Evolutionary conservation across 2,113 vertebrate species (phyloP).

Genomic region (Malurus elegans): DNA sequence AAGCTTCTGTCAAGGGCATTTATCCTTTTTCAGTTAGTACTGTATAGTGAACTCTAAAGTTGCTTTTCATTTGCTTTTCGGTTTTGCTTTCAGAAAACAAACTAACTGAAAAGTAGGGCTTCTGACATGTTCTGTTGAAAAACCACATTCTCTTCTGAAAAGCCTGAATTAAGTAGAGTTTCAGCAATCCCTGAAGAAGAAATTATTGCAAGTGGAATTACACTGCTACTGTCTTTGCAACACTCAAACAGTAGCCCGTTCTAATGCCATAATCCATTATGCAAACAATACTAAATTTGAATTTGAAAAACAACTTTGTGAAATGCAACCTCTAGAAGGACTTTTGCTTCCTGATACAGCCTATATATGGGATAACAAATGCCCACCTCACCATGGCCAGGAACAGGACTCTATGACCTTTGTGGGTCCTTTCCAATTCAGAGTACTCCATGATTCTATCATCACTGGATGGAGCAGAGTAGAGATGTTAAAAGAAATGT

Average conservation of each 20-base stretch:
- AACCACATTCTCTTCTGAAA: neutral
- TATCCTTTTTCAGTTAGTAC: neutral
- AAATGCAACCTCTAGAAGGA: neutral
- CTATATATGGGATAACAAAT: neutral
- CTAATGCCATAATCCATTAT: neutral
- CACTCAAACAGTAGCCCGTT: neutral
- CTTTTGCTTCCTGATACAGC: neutral
- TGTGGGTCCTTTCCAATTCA: neutral
- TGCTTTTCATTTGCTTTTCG: neutral
- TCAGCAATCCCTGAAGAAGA: neutral
- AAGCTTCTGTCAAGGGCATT: neutral
- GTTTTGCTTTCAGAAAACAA: neutral
- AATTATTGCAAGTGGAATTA: neutral
- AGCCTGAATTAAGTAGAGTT: neutral
- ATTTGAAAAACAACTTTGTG: neutral
- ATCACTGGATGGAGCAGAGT: neutral
- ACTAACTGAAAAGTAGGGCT: neutral
- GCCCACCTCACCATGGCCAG: neutral
- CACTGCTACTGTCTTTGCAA: neutral
- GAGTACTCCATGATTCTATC: neutral
- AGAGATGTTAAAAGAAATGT: neutral
- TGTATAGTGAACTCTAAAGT: neutral
- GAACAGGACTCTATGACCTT: neutral
- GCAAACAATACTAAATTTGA: neutral
- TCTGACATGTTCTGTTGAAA: neutral